Base-by-base conservation (phyloP, 2,888 invertebrate species). In the Amiota mariae region DNA sequence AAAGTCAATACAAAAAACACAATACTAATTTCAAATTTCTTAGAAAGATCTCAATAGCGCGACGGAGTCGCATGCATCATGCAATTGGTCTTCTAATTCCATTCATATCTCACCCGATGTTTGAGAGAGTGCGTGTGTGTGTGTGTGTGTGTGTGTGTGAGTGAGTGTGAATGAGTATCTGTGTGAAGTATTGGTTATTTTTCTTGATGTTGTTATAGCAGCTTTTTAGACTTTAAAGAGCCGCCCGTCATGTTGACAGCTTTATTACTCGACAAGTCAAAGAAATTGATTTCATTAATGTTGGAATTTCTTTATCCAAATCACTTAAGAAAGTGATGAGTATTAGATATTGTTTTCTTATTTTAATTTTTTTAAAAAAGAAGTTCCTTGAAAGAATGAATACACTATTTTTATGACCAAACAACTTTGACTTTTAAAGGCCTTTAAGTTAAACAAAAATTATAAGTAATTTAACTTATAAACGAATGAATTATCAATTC, bases 1-100 rank as follows among this genome's bases (percentile, higher is more conserved):
- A 85, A 81, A 81, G 79, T 81, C 83, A 81, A 85, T 86, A 77
- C 63, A 6, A 24, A 12, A 85, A 85, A 77, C 63, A 6, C 13
- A 12, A 54, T 8, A 8, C 3, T 1, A 2, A 36, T 6, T 36
- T 36, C 6, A 0, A 6, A 6, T 36, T 36, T 36, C 36, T 36
- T 36, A 36, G 36, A 36, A 36, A 36, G 36, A 36, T 36, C 36
- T 36, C 36, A 36, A 36, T 36, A 36, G 36, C 36, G 24, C 24
- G 24, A 3, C 24, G 24, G 24, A 1, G 24, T 2, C 36, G 36
- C 3, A 36, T 2, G 24, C 36, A 36, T 36, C 36, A 36, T 36
- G 36, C 36, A 36, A 36, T 36, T 36, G 36, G 36, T 36, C 36
- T 36, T 36, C 36, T 36, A 36, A 0, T 36, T 36, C 36, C 6